Evolutionary conservation across 2,888 invertebrate species (phyloP).

Genomic region (Lamellibrachia satsuma): DNA sequence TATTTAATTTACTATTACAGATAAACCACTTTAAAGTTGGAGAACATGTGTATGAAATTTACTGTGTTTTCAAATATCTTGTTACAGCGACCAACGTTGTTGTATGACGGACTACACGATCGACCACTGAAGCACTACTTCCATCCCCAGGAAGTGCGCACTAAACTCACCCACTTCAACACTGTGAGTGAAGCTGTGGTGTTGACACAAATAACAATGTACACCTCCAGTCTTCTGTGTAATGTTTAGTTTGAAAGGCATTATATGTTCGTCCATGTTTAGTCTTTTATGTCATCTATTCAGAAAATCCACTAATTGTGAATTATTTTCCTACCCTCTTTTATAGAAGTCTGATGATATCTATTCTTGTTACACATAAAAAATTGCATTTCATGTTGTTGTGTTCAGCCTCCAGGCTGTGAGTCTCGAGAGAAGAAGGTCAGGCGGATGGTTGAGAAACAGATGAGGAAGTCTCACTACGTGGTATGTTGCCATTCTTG

Average conservation of each 20-base stretch:
- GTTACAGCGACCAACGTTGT: slow-evolving; percentile 57
- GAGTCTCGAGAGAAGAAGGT: slow-evolving; percentile 45
- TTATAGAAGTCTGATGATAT: too few relatives aligned
- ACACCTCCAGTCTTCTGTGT: too few relatives aligned
- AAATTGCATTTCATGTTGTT: slow-evolving; percentile 17
- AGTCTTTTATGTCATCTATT: too few relatives aligned
- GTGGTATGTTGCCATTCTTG: slow-evolving; percentile 45
- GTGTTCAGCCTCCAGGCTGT: slow-evolving; percentile 38
- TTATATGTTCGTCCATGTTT: too few relatives aligned
- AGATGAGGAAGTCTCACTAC: slow-evolving; percentile 50
- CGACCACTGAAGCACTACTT: slow-evolving; percentile 63
- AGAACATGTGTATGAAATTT: background rate
- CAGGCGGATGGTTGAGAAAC: slow-evolving; percentile 45
- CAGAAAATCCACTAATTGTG: too few relatives aligned
- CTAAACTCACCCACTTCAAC: slow-evolving; percentile 55
- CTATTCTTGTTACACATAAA: too few relatives aligned
- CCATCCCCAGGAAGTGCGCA: slow-evolving; percentile 52
- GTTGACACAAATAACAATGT: background rate
- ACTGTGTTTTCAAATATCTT: background rate
- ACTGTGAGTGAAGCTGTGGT: slow-evolving; percentile 47
- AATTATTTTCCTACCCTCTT: too few relatives aligned
- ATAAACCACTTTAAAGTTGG: background rate
- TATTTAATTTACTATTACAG: background rate
- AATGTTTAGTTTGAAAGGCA: too few relatives aligned
- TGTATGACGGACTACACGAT: slow-evolving; percentile 61